Evolutionary conservation across 2,888 invertebrate species (phyloP), one percentile per base, ranked within the genome.

Genomic region (Lobophora halterata): DNA sequence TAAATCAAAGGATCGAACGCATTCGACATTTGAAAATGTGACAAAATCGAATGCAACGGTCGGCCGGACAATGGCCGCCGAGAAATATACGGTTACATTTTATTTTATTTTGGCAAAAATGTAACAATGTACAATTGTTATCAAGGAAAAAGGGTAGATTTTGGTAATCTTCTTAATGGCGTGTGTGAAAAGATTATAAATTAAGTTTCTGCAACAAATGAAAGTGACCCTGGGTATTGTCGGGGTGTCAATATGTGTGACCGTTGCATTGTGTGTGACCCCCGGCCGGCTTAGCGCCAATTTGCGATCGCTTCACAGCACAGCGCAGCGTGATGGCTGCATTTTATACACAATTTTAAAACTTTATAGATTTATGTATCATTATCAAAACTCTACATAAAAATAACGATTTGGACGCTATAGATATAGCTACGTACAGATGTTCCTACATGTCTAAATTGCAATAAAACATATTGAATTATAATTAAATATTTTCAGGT

Each of bases 111-210:
- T 59, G 46, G 56, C 63, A 67, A 80, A 80, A 81, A 79, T 76
- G 79, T 78, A 78, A 85, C 86, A 87, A 85, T 82, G 74, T 79
- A 63, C 82, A 74, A 87, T 82, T 83, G 85, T 82, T 79, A 75
- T 76, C 71, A 76, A 69, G 74, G 74, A 69, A 83, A 86, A 88
- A 87, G 86, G 87, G 87, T 86, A 83, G 78, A n/a, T n/a, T n/a
- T 80, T 77, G 59, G 85, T 87, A 87, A 87, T 86, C 87, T 87
- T 76, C 87, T 86, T 87, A 86, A 87, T 86, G 83, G 86, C 73
- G 76, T 85, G 83, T 86, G 85, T 86, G 85, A 87, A 86, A 83
- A 88, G 88, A 88, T 88, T 88, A 88, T 88, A 87, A 87, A 86
- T 88, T 87, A 87, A 87, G 86, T 87, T 86, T 85, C 80, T 80